Evolutionary conservation across 2,797 vertebrate species (phyloP), one percentile per base, ranked within the genome.

Genomic region (Falco columbarius): DNA sequence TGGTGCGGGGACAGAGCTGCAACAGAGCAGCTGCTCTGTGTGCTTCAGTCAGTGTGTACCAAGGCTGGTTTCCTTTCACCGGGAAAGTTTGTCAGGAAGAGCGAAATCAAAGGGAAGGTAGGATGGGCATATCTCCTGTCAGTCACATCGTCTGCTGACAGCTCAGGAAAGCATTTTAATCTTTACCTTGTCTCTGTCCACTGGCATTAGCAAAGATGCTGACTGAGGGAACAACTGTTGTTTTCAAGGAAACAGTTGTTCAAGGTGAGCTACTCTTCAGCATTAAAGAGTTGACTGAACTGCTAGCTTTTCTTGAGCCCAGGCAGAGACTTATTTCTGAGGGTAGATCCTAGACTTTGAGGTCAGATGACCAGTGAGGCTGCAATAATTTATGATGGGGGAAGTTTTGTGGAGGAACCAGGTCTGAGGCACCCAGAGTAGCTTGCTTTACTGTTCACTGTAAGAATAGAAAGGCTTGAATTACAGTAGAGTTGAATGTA

Each of bases 161-260:
- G 24, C 42, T 93, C 79, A 80, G 79, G 55, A 87, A 72, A 38
- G 46, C 40, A 54, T 93, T 96, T 95, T 87, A 72, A 56, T 83
- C 56, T 86, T 84, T 85, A 77, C 17, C 46, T 91, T 80, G 38
- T 27, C 16, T 68, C 34, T 85, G 26, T 62, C 23, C 46, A 30
- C 52, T 75, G 66, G 11, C 56, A 72, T 84, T 79, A 86, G 30
- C 61, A 86, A 68, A 74, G 76, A 77, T 0, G 2, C 4, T 0
- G 7, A 42, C 61, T 34, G 73, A 86, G 32, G 49, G 36, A 93
- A 75, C 61, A 89, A 91, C 54, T 65, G 49, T 59, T 66, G 24
- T 61, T 92, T 59, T 51, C 56, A 86, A 56, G 72, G 54, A 94
- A 95, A 83, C 23, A 40, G 40, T 80, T 94, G 58, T 54, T 95